phyloP scores from a whole-genome alignment of 2,113 vertebrate genomes.

The Casuarius casuarius region DNA sequence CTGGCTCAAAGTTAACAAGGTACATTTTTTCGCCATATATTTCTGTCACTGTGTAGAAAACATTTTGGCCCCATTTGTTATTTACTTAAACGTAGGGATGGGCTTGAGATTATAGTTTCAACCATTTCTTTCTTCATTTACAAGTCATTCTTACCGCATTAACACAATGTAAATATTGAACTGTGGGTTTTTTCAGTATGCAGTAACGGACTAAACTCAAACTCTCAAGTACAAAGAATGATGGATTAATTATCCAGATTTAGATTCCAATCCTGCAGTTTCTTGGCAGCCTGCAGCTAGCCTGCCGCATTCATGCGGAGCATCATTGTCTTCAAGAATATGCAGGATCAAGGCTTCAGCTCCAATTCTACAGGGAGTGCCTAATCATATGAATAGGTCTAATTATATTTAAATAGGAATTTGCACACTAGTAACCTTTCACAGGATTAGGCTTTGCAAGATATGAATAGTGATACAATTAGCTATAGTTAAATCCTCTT shows the following conservation, averaged over 20 bases:
- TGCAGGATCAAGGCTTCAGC: background rate
- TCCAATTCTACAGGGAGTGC: constrained; percentile 12
- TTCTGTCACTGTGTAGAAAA: background rate
- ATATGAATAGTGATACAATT: background rate
- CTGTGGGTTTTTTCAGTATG: background rate
- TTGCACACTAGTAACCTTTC: constrained; percentile 4
- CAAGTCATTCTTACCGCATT: background rate
- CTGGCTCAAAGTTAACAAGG: background rate
- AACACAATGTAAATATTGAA: background rate
- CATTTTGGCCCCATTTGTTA: background rate
- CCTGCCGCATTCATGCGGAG: background rate
- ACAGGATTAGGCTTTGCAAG: background rate
- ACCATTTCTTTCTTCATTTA: background rate
- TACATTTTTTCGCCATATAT: background rate
- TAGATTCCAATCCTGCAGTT: constrained; percentile 44
- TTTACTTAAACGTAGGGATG: background rate
- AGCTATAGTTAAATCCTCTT: background rate
- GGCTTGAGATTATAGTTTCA: background rate
- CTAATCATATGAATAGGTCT: constrained; percentile 14
- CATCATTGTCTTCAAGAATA: constrained; percentile 29
- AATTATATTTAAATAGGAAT: constrained; percentile 43
- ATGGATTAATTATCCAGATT: constrained; percentile 53
- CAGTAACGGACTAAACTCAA: background rate
- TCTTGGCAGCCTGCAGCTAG: constrained; percentile 36
- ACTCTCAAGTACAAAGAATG: constrained; percentile 7